Conservation (phyloP, 1,140 invertebrate species). For the Drosophila persimilis region DNA sequence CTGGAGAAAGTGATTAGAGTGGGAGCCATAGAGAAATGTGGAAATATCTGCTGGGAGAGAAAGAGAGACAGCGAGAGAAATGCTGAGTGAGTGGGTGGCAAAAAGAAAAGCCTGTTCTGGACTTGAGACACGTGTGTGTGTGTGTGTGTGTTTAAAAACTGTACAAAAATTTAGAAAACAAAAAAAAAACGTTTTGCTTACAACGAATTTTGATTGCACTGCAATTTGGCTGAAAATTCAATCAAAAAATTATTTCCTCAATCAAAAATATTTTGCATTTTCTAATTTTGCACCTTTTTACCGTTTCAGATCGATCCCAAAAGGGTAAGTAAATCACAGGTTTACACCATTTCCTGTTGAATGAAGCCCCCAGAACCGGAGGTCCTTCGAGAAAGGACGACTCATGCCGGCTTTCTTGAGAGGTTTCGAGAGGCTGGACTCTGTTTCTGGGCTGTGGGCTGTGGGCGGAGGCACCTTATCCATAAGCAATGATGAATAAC, state of each 20-base stretch:
- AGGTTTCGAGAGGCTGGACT: not conserved
- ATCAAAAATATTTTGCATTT: no score
- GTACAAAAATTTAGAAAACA: slow-evolving; percentile 24
- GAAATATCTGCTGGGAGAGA: not conserved
- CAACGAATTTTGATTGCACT: not conserved
- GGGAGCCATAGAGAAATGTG: not conserved
- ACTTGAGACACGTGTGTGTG: slow-evolving; percentile 20
- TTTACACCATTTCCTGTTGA: no score
- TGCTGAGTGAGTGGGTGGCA: not conserved
- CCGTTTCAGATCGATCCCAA: no score
- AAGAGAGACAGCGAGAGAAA: no score
- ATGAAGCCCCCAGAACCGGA: not conserved
- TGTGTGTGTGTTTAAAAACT: slow-evolving; percentile 24
- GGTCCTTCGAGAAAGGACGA: slow-evolving; percentile 32
- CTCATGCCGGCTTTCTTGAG: slow-evolving; percentile 42
- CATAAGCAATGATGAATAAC: slow-evolving; percentile 82
- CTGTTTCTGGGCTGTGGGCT: slow-evolving; percentile 9
- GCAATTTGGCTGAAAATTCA: no score
- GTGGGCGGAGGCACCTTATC: slow-evolving; percentile 44
- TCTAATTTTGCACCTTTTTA: no score
- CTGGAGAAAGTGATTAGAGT: slow-evolving; percentile 48
- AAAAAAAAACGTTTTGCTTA: not conserved
- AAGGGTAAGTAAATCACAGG: no score
- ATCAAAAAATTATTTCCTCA: no score
- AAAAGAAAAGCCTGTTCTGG: not conserved